Conservation (phyloP, 2,113 vertebrate species). For the Boulengeromyrus knoepffleri region DNA sequence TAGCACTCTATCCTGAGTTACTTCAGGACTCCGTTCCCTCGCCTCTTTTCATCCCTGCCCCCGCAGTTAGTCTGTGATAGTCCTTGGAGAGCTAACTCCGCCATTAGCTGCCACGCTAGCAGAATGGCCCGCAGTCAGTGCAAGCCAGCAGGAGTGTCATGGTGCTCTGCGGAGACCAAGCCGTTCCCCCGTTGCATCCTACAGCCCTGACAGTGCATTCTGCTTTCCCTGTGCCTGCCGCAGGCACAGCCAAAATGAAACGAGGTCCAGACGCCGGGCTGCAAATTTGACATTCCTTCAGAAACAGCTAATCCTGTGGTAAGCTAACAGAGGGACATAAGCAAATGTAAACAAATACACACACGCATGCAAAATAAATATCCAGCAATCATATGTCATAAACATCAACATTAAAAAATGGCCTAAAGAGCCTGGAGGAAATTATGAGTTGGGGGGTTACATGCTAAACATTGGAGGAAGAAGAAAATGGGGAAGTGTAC, state of each 20-base stretch:
- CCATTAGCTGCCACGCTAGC: not conserved
- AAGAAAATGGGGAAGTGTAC: not conserved
- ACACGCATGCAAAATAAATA: not conserved
- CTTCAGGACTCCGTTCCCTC: not conserved
- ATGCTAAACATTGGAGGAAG: not conserved
- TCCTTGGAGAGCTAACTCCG: not conserved
- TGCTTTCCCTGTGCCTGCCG: not conserved
- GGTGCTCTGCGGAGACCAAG: not conserved
- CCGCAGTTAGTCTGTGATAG: not conserved
- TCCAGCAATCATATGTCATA: not conserved
- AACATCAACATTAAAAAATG: not conserved
- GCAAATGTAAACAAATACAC: not conserved
- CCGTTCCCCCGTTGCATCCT: not conserved
- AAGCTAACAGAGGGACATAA: not conserved
- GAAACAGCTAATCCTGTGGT: conserved; percentile 7
- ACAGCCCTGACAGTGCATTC: not conserved
- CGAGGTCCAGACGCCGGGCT: not conserved
- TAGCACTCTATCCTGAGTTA: not conserved
- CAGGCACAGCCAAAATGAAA: not conserved
- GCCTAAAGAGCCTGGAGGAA: not conserved
- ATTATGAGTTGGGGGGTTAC: not conserved
- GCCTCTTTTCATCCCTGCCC: not conserved
- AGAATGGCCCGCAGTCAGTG: not conserved
- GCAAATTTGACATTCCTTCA: not conserved
- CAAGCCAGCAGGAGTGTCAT: not conserved